These are phyloP conservation scores for Pristis pectinata DNA, from an alignment of 2,797 vertebrate species.

Conservation along the genomic window DNA sequence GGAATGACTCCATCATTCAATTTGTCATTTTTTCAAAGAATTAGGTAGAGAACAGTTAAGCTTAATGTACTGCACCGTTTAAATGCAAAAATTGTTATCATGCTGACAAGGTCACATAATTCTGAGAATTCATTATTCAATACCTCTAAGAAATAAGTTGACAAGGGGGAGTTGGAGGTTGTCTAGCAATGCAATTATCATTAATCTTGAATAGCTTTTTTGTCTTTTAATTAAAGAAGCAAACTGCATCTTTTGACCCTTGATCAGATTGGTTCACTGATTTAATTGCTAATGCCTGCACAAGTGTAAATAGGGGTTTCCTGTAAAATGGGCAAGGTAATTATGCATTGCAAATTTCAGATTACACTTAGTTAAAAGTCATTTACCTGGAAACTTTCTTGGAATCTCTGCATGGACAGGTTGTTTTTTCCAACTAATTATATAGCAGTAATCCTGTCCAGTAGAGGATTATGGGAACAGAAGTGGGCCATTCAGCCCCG, in stretches of 20 bases:
- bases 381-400: constrained; percentile 17
- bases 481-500: neutral
- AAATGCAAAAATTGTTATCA: neutral
- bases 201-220: constrained; percentile 29
- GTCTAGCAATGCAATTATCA: constrained; percentile 25
- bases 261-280: constrained; percentile 27
- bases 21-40: constrained; percentile 1
- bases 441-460: neutral
- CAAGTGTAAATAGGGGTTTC: constrained; percentile 25
- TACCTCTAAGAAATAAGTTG: constrained; percentile 28
- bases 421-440: neutral
- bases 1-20: neutral
- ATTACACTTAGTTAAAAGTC: neutral
- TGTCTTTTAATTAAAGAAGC: constrained; percentile 5
- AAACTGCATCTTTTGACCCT: constrained; percentile 24
- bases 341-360: constrained; percentile 9
- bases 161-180: neutral
- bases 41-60: neutral
- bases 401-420: neutral
- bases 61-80: neutral
- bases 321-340: constrained; percentile 21
- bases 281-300: constrained; percentile 24
- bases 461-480: neutral
- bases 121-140: constrained; percentile 10
- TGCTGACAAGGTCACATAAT: constrained; percentile 29